Base-by-base conservation (phyloP, 2,888 invertebrate genomes). In the Brachyopa scutellaris region DNA sequence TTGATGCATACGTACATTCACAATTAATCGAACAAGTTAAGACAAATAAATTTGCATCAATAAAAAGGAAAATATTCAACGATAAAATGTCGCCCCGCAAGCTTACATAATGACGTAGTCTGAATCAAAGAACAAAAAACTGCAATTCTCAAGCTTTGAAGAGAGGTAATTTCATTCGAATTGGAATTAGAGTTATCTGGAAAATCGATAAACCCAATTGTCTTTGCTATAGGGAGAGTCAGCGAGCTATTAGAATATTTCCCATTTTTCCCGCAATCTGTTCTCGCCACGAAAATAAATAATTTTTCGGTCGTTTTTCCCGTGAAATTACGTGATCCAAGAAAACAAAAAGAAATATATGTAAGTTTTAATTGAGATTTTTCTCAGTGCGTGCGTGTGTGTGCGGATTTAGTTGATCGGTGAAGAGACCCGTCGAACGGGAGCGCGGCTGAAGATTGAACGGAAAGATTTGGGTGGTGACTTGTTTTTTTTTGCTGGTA, bases 101-200 rank as follows among this genome's bases (percentile, higher is more conserved):
- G 66, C 77, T 82, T 82, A 82, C 66, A 82, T 82, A 82, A 82
- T 82, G 77, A 77, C 77, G 77, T 82, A 82, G 77, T 61, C 57
- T 29, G 33, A 66, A 29, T 7, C 62, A 49, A 2, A 51, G 4
- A 7, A 29, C 9, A 7, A 53, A 77, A 69, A 62, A 61, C 33
- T 47, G 69, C 72, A 73, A 42, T 36, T 53, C 31, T 31, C 47
- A 62, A 77, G 76, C 74, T 76, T 53, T 59, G 51, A 6, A 26
- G 4, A 5, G 26, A 15, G 66, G 45, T 49, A 21, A 66, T 53
- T 53, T 53, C 15, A 11, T 45, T 53, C 45, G 40, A 59, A 74
- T 67, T 76, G 51, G 69, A 51, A 62, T 51, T 33, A n/a, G 55
- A 62, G 33, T 42, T 40, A 62, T 74, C 42, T 62, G 67, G 69